Conservation (phyloP, 2,113 vertebrate genomes). For the Ardeotis arabs region DNA sequence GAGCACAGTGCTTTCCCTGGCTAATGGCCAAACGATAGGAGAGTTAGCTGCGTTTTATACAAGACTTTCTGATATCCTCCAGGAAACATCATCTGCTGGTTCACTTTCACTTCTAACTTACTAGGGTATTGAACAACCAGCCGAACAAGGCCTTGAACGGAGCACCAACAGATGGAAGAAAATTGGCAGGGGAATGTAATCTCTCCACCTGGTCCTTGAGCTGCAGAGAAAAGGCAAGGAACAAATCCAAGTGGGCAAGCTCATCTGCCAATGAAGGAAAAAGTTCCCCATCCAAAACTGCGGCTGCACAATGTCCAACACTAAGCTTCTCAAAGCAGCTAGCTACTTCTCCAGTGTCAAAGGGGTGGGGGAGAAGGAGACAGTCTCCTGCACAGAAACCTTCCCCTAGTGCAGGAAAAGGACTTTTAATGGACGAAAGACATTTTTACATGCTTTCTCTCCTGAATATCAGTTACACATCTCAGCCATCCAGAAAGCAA, state of each 20-base stretch:
- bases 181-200: not conserved
- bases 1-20: not conserved
- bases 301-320: not conserved
- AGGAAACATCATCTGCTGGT: not conserved
- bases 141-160: not conserved
- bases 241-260: not conserved
- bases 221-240: not conserved
- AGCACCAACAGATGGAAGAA: not conserved
- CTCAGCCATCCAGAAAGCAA: not conserved
- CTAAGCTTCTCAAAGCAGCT: not conserved
- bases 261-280: not conserved
- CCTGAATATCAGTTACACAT: not conserved
- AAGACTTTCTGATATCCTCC: not conserved
- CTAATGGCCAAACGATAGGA: not conserved
- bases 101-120: not conserved
- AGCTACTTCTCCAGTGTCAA: not conserved
- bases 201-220: not conserved
- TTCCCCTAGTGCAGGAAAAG: not conserved
- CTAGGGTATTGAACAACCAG: not conserved
- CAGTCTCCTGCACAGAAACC: not conserved
- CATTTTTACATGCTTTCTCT: not conserved
- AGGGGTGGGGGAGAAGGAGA: not conserved
- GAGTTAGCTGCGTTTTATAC: not conserved
- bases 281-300: not conserved
- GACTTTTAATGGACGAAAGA: not conserved